Percentiles rank a stretch among this genome's conserved stretches.
These are phyloP conservation scores for Candidula unifasciata DNA, from an alignment of 2,888 invertebrate species.

Conservation along the genomic window DNA sequence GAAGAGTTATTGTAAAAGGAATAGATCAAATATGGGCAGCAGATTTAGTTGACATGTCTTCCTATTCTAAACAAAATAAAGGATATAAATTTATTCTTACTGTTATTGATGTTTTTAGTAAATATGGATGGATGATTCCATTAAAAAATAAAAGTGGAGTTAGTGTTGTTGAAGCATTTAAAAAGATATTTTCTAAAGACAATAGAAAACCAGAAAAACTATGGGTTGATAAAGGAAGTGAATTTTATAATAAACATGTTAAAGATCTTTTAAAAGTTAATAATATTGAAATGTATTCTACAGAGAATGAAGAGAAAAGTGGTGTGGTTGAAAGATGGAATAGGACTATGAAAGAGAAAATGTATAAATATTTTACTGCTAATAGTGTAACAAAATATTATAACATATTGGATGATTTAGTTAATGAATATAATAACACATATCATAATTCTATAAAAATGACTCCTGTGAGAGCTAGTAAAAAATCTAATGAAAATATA, in stretches of 20 bases:
- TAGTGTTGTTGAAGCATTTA: too few relatives aligned
- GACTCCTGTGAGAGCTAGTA: too few relatives aligned
- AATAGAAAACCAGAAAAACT: neutral
- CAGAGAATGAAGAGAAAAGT: neutral
- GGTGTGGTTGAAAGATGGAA: neutral
- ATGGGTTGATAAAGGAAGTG: neutral
- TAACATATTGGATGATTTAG: neutral
- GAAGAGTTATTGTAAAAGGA: neutral
- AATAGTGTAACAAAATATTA: neutral
- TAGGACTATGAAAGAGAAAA: neutral
- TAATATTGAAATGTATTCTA: too few relatives aligned
- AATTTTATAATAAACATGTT: neutral
- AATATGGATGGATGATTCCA: slow-evolving; percentile 1
- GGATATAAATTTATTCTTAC: neutral
- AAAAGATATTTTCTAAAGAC: too few relatives aligned
- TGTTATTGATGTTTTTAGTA: neutral
- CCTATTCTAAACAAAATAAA: slow-evolving; percentile 21
- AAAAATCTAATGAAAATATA: too few relatives aligned
- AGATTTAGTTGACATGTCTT: slow-evolving; percentile 17
- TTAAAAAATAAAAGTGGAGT: neutral
- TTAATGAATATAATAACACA: neutral
- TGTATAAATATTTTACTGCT: neutral
- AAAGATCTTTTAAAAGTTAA: neutral
- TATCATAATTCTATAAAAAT: too few relatives aligned
- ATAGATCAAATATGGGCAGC: slow-evolving; percentile 17